These are phyloP conservation scores for Nautilus pompilius DNA, from an alignment of 1,140 invertebrate genomes.

Conservation along the genomic window DNA sequence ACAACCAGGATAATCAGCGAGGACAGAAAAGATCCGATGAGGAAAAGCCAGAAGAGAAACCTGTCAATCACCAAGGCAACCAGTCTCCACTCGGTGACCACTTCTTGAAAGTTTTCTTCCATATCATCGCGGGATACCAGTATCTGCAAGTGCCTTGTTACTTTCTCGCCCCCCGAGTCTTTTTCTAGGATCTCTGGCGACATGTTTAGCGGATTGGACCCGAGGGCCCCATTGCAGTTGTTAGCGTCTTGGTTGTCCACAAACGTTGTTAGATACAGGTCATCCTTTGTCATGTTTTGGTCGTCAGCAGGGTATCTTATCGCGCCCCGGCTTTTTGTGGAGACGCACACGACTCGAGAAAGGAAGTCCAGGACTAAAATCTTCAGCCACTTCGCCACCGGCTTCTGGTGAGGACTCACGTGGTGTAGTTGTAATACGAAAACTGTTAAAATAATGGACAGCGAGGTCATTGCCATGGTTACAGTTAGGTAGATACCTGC, in stretches of 20 bases:
- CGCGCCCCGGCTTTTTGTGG: slow-evolving; percentile 2
- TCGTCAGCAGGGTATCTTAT: not conserved
- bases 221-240: slow-evolving; percentile 17
- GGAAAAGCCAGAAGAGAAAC: slow-evolving; percentile 95
- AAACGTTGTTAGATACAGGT: slow-evolving; percentile 21
- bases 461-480: slow-evolving; percentile 55
- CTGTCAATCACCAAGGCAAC: slow-evolving; percentile 99
- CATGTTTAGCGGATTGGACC: not conserved
- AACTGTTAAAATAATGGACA: slow-evolving; percentile 56
- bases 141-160: slow-evolving; percentile 29
- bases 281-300: not conserved
- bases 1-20: slow-evolving; percentile 96
- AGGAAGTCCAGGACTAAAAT: slow-evolving; percentile 23
- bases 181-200: not conserved
- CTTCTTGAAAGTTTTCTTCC: slow-evolving; percentile 33
- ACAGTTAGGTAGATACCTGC: slow-evolving; percentile 56
- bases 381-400: slow-evolving; percentile 45
- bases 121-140: slow-evolving; percentile 32
- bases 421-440: slow-evolving; percentile 56
- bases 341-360: slow-evolving; percentile 25
- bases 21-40: slow-evolving; percentile 86
- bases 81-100: slow-evolving; percentile 89
- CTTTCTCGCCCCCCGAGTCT: slow-evolving; percentile 22
- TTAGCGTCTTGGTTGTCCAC: slow-evolving; percentile 8
- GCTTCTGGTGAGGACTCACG: slow-evolving; percentile 47